Base-by-base conservation (phyloP, 1,140 invertebrate genomes). In the Drosophila suzukii region DNA sequence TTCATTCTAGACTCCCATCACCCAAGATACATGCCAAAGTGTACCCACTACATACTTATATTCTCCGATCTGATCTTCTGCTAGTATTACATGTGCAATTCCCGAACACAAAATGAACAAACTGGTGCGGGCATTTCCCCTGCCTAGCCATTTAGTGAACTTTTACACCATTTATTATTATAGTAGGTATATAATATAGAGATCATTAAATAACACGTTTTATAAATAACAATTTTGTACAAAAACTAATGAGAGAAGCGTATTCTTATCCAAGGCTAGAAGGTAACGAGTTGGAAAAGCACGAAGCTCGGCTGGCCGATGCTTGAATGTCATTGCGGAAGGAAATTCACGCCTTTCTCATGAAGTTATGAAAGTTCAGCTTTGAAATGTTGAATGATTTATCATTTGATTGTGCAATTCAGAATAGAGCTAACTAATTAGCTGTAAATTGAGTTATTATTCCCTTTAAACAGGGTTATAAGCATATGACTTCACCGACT, bases 51-150 rank as follows among this genome's bases (percentile, higher is more conserved):
- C 44, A 44, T 50, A 58, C 46, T 44, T 36, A 53, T 57, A 55
- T 46, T 58, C 56, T 63, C 51, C 55, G 61, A 75, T 82, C 65
- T 75, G 57, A 75, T 50, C 24, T 72, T 55, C 41, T 77, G 30
- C 44, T 83, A 83, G 83, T 89, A 89, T 86, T 83, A 74, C 30
- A 43, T 74, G 83, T 89, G 83, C 83, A 88, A 89, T 88, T 76
- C 38, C 50, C 32, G 39, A 65, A 56, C 50, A 75, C 58, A 34
- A 81, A 56, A 67, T 79, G 75, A 76, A 75, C 77, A 74, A 84
- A 71, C 51, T 56, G 59, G 49, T 70, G 65, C 43, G 39, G 36
- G 39, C 39, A 17, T 32, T 32, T n/a, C 12, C 63, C 46, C 41
- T 36, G 50, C 59, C 60, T 66, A 78, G 80, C 78, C 78, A 75